phyloP scores from a whole-genome alignment of 2,888 invertebrate genomes.

The Dasysyrphus albostriatus region DNA sequence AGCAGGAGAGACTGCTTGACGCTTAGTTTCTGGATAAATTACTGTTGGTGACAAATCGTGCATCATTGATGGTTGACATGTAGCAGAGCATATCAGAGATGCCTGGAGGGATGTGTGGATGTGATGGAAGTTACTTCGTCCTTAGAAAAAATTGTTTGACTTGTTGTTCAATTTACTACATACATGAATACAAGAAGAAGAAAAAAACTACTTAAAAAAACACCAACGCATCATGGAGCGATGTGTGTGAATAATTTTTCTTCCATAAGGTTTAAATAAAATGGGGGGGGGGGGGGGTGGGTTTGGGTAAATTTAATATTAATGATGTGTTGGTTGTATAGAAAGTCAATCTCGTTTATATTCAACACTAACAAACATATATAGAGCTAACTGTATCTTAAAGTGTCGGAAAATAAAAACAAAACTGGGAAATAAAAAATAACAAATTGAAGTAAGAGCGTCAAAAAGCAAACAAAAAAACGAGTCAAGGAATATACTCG shows the following conservation, averaged over 20 bases:
- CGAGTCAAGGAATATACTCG: neutral
- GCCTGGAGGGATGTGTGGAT: constrained; percentile 9
- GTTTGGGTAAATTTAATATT: constrained; percentile 26
- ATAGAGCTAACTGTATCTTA: too few species aligned
- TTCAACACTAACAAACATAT: too few species aligned
- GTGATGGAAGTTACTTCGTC: constrained; percentile 37
- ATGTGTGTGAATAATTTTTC: constrained; percentile 28
- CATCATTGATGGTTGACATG: constrained; percentile 69
- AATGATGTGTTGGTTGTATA: constrained; percentile 7
- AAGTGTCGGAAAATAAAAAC: constrained; percentile 2
- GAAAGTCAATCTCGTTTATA: neutral
- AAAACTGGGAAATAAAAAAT: neutral
- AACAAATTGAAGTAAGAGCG: neutral
- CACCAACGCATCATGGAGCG: constrained; percentile 11
- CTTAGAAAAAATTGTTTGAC: constrained; percentile 59
- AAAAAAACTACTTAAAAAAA: constrained; percentile 10
- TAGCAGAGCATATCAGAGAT: constrained; percentile 24
- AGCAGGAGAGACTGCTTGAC: constrained; percentile 42
- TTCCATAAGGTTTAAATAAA: neutral
- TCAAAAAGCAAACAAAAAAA: neutral
- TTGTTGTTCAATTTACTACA: constrained; percentile 53
- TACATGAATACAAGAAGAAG: neutral
- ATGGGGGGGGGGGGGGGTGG: neutral
- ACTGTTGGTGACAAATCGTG: constrained; percentile 73
- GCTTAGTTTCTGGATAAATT: constrained; percentile 64